Conservation (phyloP, 2,797 vertebrate species). For the Sebastolobus altivelis region DNA sequence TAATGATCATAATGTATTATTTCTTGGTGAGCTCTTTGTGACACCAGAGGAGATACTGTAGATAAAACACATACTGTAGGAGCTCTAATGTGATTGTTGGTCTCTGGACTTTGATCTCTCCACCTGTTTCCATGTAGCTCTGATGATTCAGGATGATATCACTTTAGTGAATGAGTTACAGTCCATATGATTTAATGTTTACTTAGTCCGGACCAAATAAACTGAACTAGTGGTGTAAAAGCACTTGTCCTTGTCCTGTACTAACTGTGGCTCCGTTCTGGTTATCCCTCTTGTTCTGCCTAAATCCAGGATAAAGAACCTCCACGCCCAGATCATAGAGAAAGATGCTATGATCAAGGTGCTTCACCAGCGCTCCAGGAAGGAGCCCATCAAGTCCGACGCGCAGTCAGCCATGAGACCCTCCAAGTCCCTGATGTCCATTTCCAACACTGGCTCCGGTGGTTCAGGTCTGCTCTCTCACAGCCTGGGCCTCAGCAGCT, state of each 20-base stretch:
- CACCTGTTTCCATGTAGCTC: not conserved
- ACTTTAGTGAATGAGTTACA: not conserved
- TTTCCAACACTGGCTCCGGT: conserved; percentile 90
- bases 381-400: conserved; percentile 93
- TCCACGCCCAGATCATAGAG: conserved; percentile 99
- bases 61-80: too few species aligned
- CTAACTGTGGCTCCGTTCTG: conserved; percentile 6
- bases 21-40: not conserved
- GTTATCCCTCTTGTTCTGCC: not conserved
- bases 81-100: too few species aligned
- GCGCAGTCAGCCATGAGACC: conserved; percentile 94
- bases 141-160: not conserved
- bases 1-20: not conserved
- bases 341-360: conserved; percentile 99
- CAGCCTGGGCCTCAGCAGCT: conserved; percentile 91
- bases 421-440: conserved; percentile 98
- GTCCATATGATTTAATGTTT: not conserved
- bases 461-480: conserved; percentile 92
- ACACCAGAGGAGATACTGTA: not conserved
- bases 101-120: too few species aligned
- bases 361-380: conserved; percentile 96
- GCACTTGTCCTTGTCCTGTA: not conserved
- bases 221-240: not conserved
- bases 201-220: not conserved
- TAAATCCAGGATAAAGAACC: conserved; percentile 93